These are phyloP conservation scores for Aphelinus certus DNA, from an alignment of 1,140 invertebrate species.

Conservation along the genomic window DNA sequence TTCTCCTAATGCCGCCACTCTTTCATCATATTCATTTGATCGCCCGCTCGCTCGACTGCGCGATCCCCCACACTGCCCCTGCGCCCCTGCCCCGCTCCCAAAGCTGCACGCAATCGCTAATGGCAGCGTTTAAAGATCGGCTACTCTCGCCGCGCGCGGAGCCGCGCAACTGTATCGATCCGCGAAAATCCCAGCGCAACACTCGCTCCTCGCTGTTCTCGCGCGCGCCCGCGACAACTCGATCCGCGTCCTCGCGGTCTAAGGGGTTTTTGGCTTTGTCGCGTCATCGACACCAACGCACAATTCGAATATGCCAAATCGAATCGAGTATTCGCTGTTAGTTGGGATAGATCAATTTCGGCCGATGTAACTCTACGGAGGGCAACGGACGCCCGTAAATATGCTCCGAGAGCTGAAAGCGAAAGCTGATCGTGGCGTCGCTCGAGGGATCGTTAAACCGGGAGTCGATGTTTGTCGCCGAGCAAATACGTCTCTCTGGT, in stretches of 20 bases:
- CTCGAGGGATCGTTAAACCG: slow-evolving; percentile 33
- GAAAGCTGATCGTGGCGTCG: not conserved
- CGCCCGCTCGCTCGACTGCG: slow-evolving; percentile 37
- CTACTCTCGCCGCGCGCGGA: slow-evolving; percentile 44
- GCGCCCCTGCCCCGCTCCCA: slow-evolving; percentile 46
- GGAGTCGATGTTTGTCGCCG: slow-evolving; percentile 28
- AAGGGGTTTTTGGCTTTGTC: too few species aligned
- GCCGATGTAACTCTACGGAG: too few species aligned
- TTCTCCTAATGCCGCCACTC: slow-evolving; percentile 65
- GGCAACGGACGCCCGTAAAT: not conserved
- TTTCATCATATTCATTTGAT: slow-evolving; percentile 68
- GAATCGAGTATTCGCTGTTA: too few species aligned
- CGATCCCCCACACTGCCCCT: not conserved
- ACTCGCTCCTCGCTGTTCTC: not conserved
- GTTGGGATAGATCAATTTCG: too few species aligned
- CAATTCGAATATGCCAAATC: too few species aligned
- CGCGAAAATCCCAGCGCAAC: not conserved
- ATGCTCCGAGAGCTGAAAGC: not conserved
- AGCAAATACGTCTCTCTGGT: slow-evolving; percentile 58
- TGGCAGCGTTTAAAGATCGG: slow-evolving; percentile 58
- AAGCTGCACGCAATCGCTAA: slow-evolving; percentile 58
- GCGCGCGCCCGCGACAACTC: not conserved
- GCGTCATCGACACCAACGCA: too few species aligned
- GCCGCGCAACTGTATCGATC: slow-evolving; percentile 21
- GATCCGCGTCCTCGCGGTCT: too few species aligned